Percentiles rank a stretch among this genome's conserved stretches.
phyloP scores from a whole-genome alignment of 2,113 vertebrate genomes.

The Leptocoma aspasia region DNA sequence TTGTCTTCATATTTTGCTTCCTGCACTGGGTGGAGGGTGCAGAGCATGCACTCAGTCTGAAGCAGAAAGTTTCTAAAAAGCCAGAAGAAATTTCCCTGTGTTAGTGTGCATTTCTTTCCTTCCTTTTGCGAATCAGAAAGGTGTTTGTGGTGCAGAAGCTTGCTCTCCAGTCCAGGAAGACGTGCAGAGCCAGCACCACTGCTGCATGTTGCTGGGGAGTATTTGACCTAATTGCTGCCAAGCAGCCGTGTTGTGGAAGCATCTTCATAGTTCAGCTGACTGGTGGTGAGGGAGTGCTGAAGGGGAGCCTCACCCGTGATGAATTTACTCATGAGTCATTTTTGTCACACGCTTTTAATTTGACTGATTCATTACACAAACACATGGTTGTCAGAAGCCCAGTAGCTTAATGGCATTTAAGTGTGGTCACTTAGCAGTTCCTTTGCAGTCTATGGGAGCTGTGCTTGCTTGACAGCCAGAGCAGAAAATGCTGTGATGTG shows the following conservation, averaged over 20 bases:
- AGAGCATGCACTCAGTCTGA: neutral
- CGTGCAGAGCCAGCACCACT: neutral
- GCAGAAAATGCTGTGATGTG: neutral
- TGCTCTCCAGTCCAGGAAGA: neutral
- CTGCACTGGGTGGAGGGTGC: neutral
- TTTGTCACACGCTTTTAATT: conserved; percentile 62
- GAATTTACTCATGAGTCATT: conserved; percentile 56
- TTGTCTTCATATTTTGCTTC: neutral
- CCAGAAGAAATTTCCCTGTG: neutral
- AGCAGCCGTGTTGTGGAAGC: neutral
- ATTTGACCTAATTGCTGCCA: conserved; percentile 25
- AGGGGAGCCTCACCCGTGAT: conserved; percentile 9
- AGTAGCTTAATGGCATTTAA: conserved; percentile 60
- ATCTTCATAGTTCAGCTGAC: conserved; percentile 12
- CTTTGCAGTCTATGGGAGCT: conserved; percentile 17
- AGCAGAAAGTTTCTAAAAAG: neutral
- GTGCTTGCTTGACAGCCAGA: conserved; percentile 9
- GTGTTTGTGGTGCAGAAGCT: neutral
- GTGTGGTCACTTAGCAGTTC: conserved; percentile 62
- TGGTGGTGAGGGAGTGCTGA: conserved; percentile 38
- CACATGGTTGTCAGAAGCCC: conserved; percentile 56
- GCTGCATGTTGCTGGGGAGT: neutral
- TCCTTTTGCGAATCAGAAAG: neutral
- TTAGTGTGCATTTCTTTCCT: neutral
- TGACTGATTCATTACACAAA: conserved; percentile 58